Evolutionary conservation across 2,888 invertebrate genomes (phyloP).

Genomic region (Trissolcus brochymenae): DNA sequence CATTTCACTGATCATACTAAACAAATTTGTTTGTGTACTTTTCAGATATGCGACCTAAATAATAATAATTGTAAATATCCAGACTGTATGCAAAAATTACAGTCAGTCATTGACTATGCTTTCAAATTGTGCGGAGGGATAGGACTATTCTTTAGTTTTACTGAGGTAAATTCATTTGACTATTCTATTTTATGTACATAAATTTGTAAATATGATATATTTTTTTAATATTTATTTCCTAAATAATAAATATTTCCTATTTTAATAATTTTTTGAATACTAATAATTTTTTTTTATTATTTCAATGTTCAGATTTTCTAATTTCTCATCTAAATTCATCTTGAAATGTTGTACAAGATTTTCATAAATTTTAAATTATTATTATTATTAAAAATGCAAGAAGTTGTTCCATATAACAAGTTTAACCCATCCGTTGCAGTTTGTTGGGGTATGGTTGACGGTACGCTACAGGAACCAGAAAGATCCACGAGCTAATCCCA

Average conservation of each 20-base stretch:
- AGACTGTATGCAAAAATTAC: constrained; percentile 85
- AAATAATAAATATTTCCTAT: no score
- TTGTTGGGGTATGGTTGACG: constrained; percentile 97
- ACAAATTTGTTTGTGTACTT: background rate
- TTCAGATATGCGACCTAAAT: constrained; percentile 27
- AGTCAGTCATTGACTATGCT: constrained; percentile 88
- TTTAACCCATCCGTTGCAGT: constrained; percentile 81
- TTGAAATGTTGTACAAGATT: no score
- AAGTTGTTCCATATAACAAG: no score
- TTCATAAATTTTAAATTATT: no score
- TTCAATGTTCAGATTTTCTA: no score
- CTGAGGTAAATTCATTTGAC: constrained; percentile 32
- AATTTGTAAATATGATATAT: no score
- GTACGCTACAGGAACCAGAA: constrained; percentile 98
- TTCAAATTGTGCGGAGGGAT: constrained; percentile 94
- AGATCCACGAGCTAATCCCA: constrained; percentile 97
- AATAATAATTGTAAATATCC: constrained; percentile 78
- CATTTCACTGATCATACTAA: background rate
- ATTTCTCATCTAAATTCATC: no score
- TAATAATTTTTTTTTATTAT: no score
- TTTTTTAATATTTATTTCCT: no score
- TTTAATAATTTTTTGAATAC: no score
- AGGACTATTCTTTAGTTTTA: constrained; percentile 94
- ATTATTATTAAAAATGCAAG: no score
- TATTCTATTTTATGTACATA: no score